Evolutionary conservation across 2,797 vertebrate species (phyloP), one percentile per base, ranked within the genome.

Genomic region (Microtus obscurus): DNA sequence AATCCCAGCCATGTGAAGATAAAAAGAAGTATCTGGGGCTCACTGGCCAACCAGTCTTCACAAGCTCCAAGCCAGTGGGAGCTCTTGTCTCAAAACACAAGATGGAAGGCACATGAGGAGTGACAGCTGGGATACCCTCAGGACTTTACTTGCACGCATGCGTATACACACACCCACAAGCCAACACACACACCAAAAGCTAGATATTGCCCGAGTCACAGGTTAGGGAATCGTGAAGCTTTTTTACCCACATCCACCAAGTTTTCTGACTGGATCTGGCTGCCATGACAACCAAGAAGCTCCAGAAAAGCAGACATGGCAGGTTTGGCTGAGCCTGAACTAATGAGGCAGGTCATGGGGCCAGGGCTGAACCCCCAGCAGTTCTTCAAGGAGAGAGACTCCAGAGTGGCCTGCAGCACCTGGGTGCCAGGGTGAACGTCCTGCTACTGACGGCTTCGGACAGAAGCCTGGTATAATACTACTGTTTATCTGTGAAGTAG

Each of bases 381-480:
- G 78, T 78, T 86, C 94, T 76, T 90, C 61, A 82, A 48, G 29
- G 96, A 97, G 90, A 95, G 97, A 77, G 37, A 40, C n/a, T 43
- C 51, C 40, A 59, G 29, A 37, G n/a, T 87, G 51, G 85, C 98
- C 65, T 45, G 95, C 17, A 98, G 98, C 71, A 98, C 97, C 92
- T 98, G 98, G 98, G 97, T 99, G 0, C 99, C 99, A 99, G 99
- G 61, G 98, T 99, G 31, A 99, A 99, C 89, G 99, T 99, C 90
- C 99, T 99, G 98, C 99, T 99, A 34, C 99, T 99, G 2, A 99
- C 99, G 99, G 99, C 99, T 97, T 99, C 10, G 2, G 34, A 99
- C 97, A 99, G 99, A 48, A 99, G 98, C 97, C 97, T 99, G 99
- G 99, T 99, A 80, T 99, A 99, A 99, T 99, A 93, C 98, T 99